Evolutionary conservation across 2,113 vertebrate genomes (phyloP).

Genomic region (Plecturocebus donacophilus): DNA sequence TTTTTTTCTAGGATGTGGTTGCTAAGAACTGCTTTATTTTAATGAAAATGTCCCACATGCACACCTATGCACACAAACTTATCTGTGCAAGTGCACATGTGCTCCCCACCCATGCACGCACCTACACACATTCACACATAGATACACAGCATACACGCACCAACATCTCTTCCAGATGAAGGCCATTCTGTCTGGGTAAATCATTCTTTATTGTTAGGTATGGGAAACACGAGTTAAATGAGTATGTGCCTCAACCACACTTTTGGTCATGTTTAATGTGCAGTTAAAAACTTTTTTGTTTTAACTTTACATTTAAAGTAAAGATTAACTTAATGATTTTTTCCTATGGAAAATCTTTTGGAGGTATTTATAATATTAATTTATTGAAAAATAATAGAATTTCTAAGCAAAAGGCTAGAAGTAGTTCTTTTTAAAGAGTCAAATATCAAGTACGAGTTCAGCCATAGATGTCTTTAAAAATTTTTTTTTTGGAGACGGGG

Average conservation of each 20-base stretch:
- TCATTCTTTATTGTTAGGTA: not conserved
- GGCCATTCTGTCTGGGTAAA: not conserved
- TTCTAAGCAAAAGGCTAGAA: not conserved
- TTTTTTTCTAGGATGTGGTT: not conserved
- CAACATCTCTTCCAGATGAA: not conserved
- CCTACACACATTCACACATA: not conserved
- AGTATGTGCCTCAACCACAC: not conserved
- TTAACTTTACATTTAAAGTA: not conserved
- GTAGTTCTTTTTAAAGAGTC: not conserved
- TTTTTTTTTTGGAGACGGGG: too few species aligned
- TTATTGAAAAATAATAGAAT: not conserved
- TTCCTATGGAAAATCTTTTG: not conserved
- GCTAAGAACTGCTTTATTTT: slow-evolving; percentile 26
- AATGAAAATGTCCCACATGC: not conserved
- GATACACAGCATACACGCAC: not conserved
- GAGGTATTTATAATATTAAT: not conserved
- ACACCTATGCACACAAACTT: not conserved
- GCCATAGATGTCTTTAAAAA: not conserved
- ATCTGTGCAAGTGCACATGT: not conserved
- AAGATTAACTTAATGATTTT: not conserved
- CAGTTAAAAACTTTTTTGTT: not conserved
- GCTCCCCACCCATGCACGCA: not conserved
- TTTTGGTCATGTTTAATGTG: not conserved
- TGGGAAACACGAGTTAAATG: not conserved
- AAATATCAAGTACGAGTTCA: slow-evolving; percentile 10